These are phyloP conservation scores for Drosophila kambysellisi DNA, from an alignment of 2,888 invertebrate species.

Conservation along the genomic window DNA sequence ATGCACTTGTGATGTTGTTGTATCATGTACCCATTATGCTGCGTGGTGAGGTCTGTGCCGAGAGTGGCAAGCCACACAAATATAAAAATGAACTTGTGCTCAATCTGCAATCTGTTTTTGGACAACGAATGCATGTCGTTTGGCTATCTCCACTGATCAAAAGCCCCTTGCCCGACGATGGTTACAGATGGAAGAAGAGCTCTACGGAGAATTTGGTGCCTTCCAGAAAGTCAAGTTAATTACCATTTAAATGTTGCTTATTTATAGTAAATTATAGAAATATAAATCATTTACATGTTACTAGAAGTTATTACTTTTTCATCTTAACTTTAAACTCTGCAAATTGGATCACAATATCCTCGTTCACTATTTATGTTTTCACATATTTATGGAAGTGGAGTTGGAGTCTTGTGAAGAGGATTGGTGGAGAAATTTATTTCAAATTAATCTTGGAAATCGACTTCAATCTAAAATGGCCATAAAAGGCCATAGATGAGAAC, in stretches of 20 bases:
- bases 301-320: background rate
- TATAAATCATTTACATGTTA: background rate
- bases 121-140: conserved; percentile 91
- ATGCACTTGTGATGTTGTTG: conserved; percentile 89
- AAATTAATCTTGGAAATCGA: background rate
- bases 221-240: conserved; percentile 25
- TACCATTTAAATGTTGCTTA: background rate
- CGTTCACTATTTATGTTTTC: background rate
- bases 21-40: conserved; percentile 90
- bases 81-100: conserved; percentile 90
- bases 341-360: background rate
- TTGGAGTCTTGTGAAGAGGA: background rate
- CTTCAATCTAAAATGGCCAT: no score
- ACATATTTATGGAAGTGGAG: no score
- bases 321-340: background rate
- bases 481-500: background rate
- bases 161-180: conserved; percentile 92
- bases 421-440: background rate
- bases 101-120: conserved; percentile 92
- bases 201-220: background rate
- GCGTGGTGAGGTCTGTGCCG: conserved; percentile 88
- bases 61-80: conserved; percentile 81
- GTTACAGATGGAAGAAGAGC: conserved; percentile 86
- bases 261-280: background rate
- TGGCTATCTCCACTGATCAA: conserved; percentile 92